These are phyloP conservation scores for Nesidiocoris tenuis DNA, from an alignment of 2,888 invertebrate species.

Conservation along the genomic window DNA sequence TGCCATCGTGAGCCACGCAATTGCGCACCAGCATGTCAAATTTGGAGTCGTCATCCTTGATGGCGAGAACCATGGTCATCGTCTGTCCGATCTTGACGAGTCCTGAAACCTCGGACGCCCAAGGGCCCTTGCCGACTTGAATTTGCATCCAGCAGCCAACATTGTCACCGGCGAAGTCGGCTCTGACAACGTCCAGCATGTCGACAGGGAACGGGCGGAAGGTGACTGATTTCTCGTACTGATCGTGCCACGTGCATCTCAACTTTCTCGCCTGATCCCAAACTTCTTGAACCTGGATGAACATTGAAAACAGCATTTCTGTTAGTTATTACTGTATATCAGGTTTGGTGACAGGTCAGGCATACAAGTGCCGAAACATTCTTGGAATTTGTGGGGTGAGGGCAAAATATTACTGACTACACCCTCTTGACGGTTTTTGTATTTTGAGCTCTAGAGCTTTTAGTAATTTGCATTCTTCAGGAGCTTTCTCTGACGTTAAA, in stretches of 20 bases:
- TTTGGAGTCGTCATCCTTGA: constrained; percentile 93
- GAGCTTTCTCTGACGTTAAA: too few relatives aligned
- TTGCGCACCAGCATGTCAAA: constrained; percentile 93
- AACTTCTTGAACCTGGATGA: constrained; percentile 77
- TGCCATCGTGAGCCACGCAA: constrained; percentile 92
- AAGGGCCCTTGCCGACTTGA: constrained; percentile 92
- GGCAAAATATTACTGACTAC: too few relatives aligned
- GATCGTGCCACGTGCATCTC: constrained; percentile 94
- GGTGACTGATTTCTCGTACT: constrained; percentile 91
- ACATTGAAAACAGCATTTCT: background rate
- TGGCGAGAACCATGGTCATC: constrained; percentile 94
- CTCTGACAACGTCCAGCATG: constrained; percentile 91
- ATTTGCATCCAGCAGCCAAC: constrained; percentile 98
- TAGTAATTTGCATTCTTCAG: too few relatives aligned
- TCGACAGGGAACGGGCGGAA: constrained; percentile 95
- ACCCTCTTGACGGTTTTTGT: too few relatives aligned
- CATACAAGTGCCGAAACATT: too few relatives aligned
- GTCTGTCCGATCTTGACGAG: constrained; percentile 95
- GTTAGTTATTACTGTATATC: too few relatives aligned
- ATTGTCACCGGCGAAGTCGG: constrained; percentile 93
- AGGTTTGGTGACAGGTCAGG: too few relatives aligned
- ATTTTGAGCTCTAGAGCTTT: too few relatives aligned
- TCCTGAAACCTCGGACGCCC: constrained; percentile 95
- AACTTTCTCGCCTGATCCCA: constrained; percentile 93
- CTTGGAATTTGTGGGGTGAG: too few relatives aligned